Conservation (phyloP, 1,140 invertebrate species). For the Ridgeia piscesae region DNA sequence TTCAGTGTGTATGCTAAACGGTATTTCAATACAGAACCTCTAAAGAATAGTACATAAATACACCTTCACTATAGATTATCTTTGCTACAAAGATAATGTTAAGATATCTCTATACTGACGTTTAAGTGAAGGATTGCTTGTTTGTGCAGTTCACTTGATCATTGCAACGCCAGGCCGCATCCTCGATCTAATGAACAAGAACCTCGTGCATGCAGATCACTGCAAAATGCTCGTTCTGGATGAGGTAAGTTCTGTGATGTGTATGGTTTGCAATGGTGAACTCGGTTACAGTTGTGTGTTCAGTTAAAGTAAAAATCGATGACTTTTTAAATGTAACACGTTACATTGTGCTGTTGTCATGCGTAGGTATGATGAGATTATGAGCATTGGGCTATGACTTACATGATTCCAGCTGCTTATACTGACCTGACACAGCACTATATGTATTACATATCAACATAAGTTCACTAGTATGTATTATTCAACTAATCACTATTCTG, state of each 20-base stretch:
- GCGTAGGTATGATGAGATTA: neutral
- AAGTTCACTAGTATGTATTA: neutral
- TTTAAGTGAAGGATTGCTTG: neutral
- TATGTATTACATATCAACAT: neutral
- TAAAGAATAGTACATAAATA: too few relatives aligned
- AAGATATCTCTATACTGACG: neutral
- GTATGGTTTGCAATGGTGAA: neutral
- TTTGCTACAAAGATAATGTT: too few relatives aligned
- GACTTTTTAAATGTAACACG: neutral
- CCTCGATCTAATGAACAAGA: conserved; percentile 99
- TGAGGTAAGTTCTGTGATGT: conserved; percentile 63
- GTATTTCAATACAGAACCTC: neutral
- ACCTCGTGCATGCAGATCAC: conserved; percentile 88
- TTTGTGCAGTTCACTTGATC: conserved; percentile 86
- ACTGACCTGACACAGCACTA: neutral
- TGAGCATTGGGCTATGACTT: neutral
- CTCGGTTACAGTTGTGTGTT: neutral
- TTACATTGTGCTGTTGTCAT: neutral
- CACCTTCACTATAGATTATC: too few relatives aligned
- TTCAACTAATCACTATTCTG: too few relatives aligned
- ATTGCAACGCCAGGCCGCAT: conserved; percentile 99
- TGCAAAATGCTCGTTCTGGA: conserved; percentile 97
- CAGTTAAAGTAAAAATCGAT: neutral
- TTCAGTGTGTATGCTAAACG: neutral
- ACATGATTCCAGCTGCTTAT: neutral